These are phyloP conservation scores for Ricordea florida DNA, from an alignment of 92 coral and sea anemone species.

Conservation along the genomic window DNA sequence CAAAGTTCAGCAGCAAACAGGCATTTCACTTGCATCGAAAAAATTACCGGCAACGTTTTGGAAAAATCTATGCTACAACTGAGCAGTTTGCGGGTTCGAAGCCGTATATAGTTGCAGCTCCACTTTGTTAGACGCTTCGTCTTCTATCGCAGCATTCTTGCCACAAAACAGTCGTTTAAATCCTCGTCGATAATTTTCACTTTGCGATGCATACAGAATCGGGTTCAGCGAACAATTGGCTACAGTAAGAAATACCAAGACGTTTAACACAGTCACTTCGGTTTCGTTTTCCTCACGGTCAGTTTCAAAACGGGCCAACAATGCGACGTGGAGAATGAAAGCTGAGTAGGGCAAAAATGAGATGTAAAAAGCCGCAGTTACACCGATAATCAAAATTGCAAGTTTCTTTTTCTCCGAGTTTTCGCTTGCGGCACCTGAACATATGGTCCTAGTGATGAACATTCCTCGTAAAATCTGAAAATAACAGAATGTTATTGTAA, in stretches of 20 bases:
- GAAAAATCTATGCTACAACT: too few species aligned
- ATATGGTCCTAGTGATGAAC: slow-evolving; percentile 20
- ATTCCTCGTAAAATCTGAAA: slow-evolving; percentile 26
- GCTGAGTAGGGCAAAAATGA: slow-evolving; percentile 7
- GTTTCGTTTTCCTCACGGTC: neutral
- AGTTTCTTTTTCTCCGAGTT: slow-evolving; percentile 25
- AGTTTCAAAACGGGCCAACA: neutral
- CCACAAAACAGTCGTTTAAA: neutral
- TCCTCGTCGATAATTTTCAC: slow-evolving; percentile 22
- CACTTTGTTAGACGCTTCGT: too few species aligned
- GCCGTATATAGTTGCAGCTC: too few species aligned
- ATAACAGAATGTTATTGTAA: slow-evolving; percentile 22
- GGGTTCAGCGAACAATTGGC: slow-evolving; percentile 24
- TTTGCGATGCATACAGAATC: slow-evolving; percentile 26
- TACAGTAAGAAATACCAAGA: slow-evolving; percentile 10
- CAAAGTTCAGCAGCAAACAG: too few species aligned
- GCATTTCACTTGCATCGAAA: too few species aligned
- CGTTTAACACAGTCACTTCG: neutral
- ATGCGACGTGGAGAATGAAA: slow-evolving; percentile 8
- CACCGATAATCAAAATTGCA: slow-evolving; percentile 21
- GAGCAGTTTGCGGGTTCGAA: too few species aligned
- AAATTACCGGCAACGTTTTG: too few species aligned
- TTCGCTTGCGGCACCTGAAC: slow-evolving; percentile 19
- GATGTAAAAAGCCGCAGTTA: slow-evolving; percentile 20
- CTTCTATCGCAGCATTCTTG: neutral